Percentiles rank a stretch among this genome's conserved stretches.
phyloP scores from a whole-genome alignment of 2,797 vertebrate genomes.

The Tachyglossus aculeatus region DNA sequence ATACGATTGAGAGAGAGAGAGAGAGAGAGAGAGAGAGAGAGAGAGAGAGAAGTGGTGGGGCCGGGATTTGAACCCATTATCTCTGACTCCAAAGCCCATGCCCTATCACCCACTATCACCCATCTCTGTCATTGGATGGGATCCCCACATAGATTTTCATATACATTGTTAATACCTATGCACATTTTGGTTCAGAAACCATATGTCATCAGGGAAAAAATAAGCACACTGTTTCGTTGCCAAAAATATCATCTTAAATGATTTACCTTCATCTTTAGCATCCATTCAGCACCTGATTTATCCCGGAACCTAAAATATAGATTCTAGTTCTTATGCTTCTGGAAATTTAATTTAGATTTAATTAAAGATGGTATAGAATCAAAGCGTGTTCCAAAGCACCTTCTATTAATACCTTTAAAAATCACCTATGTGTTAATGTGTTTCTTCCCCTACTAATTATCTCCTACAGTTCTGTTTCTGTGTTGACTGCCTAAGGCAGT shows the following conservation, averaged over 20 bases:
- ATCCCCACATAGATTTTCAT: too few relatives aligned
- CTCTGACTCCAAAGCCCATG: too few relatives aligned
- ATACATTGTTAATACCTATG: too few relatives aligned
- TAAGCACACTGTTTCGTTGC: background rate
- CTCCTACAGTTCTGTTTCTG: accelerated
- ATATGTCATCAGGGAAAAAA: background rate
- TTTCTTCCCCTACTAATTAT: background rate
- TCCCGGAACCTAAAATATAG: slow-evolving; percentile 18
- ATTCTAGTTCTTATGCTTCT: slow-evolving; percentile 16
- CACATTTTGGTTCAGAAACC: background rate
- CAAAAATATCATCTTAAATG: background rate
- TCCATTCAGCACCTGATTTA: slow-evolving; percentile 25
- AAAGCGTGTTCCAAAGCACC: background rate
- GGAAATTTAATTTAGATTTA: slow-evolving; percentile 65
- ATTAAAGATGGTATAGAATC: slow-evolving; percentile 51
- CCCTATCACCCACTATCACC: too few relatives aligned
- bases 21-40: too few relatives aligned
- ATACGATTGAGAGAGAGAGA: too few relatives aligned
- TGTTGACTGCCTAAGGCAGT: background rate
- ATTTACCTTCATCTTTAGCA: slow-evolving; percentile 8
- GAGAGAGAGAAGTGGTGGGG: too few relatives aligned
- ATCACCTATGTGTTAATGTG: background rate
- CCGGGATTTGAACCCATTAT: too few relatives aligned
- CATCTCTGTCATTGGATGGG: too few relatives aligned
- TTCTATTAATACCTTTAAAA: background rate